A percentile compares a stretch with the other conserved stretches of the same genome.
These are phyloP conservation scores for Butorides virescens DNA, from an alignment of 2,113 vertebrate genomes.

Conservation along the genomic window DNA sequence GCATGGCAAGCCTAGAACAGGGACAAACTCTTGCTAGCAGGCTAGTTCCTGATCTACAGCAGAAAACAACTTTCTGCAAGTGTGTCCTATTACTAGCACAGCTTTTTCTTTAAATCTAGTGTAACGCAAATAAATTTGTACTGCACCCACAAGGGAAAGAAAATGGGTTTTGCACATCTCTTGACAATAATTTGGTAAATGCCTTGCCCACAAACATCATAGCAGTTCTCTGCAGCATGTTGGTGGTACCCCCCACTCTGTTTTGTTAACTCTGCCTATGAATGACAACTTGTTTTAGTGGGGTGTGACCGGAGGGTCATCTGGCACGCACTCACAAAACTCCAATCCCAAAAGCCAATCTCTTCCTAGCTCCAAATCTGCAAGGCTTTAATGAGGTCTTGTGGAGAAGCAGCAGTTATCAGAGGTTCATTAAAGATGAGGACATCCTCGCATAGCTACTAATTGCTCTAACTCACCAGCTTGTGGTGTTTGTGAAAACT, in stretches of 20 bases:
- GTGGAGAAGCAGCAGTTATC: background rate
- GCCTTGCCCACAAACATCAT: background rate
- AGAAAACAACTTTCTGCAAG: background rate
- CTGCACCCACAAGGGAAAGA: background rate
- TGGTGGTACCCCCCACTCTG: background rate
- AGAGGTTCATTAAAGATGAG: slow-evolving; percentile 26
- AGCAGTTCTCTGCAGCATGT: background rate
- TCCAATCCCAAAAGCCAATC: background rate
- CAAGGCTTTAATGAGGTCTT: slow-evolving; percentile 21
- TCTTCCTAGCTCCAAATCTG: background rate
- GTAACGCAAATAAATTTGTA: background rate
- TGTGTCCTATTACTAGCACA: background rate
- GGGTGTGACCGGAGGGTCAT: background rate
- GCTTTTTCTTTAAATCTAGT: no score
- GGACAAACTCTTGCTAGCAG: background rate
- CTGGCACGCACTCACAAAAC: background rate
- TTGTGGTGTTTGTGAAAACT: background rate
- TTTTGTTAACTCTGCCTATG: background rate
- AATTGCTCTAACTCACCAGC: slow-evolving; percentile 17
- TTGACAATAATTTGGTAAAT: background rate
- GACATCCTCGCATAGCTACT: background rate
- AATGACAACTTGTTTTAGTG: background rate
- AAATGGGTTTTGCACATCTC: background rate
- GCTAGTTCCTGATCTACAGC: background rate
- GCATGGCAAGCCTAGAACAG: background rate